Conservation (phyloP, 2,797 vertebrate species). For the Karalla daura region DNA sequence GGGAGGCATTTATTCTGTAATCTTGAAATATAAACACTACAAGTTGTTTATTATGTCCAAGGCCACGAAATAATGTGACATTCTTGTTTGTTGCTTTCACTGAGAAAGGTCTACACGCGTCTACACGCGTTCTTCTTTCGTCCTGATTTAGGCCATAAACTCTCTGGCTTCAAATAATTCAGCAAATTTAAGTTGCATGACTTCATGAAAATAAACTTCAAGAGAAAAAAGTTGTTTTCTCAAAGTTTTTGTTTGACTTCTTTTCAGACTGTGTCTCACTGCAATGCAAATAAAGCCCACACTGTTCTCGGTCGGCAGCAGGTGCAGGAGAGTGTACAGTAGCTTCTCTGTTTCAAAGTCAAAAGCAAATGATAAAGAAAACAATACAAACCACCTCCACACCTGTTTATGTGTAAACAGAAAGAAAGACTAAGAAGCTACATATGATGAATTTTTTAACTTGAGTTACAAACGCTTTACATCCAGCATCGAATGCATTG, state of each 20-base stretch:
- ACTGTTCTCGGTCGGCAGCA: not conserved
- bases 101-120: not conserved
- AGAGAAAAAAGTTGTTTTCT: not conserved
- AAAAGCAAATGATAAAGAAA: not conserved
- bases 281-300: not conserved
- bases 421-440: too few relatives aligned
- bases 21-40: slow-evolving; percentile 1
- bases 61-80: not conserved
- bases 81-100: not conserved
- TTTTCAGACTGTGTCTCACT: not conserved
- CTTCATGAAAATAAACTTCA: not conserved
- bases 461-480: too few relatives aligned
- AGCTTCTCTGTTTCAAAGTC: not conserved
- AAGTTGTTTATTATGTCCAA: not conserved
- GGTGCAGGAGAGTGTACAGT: not conserved
- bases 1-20: not conserved
- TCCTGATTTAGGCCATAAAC: too few relatives aligned
- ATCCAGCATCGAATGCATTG: too few relatives aligned
- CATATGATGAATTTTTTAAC: too few relatives aligned
- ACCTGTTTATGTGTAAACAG: too few relatives aligned
- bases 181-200: too few relatives aligned
- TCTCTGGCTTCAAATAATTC: not conserved
- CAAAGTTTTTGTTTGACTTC: not conserved
- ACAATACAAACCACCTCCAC: not conserved
- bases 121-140: too few relatives aligned